These are phyloP conservation scores for Caenorhabditis sinica DNA, from an alignment of 2,888 invertebrate species.

Conservation along the genomic window DNA sequence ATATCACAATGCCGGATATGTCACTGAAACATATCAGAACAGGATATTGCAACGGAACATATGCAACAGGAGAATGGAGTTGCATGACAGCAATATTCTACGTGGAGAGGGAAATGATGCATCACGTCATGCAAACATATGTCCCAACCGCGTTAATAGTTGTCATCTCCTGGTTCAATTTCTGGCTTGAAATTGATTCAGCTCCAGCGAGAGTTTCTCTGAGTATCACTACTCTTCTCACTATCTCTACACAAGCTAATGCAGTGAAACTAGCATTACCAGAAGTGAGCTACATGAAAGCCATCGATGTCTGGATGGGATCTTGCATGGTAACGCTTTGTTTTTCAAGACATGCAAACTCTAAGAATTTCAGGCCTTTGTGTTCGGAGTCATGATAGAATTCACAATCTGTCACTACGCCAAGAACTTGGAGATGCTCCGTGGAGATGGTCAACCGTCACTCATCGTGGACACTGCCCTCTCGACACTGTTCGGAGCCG, in stretches of 20 bases:
- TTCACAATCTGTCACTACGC: slow-evolving; percentile 83
- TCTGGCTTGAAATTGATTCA: slow-evolving; percentile 83
- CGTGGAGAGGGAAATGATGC: slow-evolving; percentile 86
- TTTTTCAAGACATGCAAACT: background rate
- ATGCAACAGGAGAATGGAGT: slow-evolving; percentile 85
- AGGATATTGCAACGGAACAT: slow-evolving; percentile 82
- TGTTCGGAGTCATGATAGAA: slow-evolving; percentile 83
- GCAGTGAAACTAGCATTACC: slow-evolving; percentile 83
- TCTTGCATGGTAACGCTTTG: slow-evolving; percentile 80
- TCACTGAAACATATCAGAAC: slow-evolving; percentile 76
- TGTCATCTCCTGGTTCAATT: slow-evolving; percentile 86
- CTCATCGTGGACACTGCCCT: slow-evolving; percentile 81
- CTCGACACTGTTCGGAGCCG: slow-evolving; percentile 81
- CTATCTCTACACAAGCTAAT: slow-evolving; percentile 81
- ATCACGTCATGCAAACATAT: slow-evolving; percentile 86
- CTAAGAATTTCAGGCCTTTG: slow-evolving; percentile 76
- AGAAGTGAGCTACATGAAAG: slow-evolving; percentile 83
- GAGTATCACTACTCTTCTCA: slow-evolving; percentile 82
- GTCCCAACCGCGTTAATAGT: slow-evolving; percentile 86
- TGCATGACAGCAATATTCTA: slow-evolving; percentile 86
- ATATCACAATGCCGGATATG: slow-evolving; percentile 83
- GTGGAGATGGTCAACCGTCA: slow-evolving; percentile 73
- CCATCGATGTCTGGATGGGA: slow-evolving; percentile 84
- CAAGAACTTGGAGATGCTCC: slow-evolving; percentile 79
- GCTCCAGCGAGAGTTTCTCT: slow-evolving; percentile 83